These are phyloP conservation scores for Cololabis saira DNA, from an alignment of 2,113 vertebrate genomes.

Conservation along the genomic window DNA sequence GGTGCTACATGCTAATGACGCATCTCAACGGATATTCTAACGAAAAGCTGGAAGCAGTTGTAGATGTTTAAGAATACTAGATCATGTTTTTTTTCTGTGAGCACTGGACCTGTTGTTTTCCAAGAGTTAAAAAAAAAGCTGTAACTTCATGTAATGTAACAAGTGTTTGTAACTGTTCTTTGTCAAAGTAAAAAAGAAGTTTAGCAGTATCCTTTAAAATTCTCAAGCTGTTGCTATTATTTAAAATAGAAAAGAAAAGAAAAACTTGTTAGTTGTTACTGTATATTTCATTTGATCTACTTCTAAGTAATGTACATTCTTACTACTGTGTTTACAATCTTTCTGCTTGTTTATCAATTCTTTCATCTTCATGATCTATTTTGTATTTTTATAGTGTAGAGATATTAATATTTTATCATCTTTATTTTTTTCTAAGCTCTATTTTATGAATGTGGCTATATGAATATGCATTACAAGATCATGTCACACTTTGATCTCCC, in stretches of 20 bases:
- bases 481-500: slow-evolving; percentile 53
- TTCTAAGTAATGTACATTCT: slow-evolving; percentile 48
- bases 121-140: slow-evolving; percentile 17
- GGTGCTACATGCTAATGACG: slow-evolving; percentile 8
- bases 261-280: slow-evolving; percentile 49
- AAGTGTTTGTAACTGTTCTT: slow-evolving; percentile 57
- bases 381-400: slow-evolving; percentile 3
- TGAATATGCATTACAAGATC: slow-evolving; percentile 44
- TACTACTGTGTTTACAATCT: slow-evolving; percentile 25
- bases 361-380: slow-evolving; percentile 34
- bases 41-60: neutral
- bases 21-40: too few species aligned
- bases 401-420: neutral
- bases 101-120: slow-evolving; percentile 4
- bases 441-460: slow-evolving; percentile 24
- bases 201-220: slow-evolving; percentile 37
- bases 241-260: slow-evolving; percentile 8
- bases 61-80: neutral
- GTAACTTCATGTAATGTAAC: slow-evolving; percentile 54
- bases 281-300: slow-evolving; percentile 49
- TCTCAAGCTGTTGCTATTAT: slow-evolving; percentile 50
- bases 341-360: slow-evolving; percentile 48
- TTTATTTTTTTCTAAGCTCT: slow-evolving; percentile 3
- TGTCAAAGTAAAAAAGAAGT: slow-evolving; percentile 53
- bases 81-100: neutral